Conservation (phyloP, 2,113 vertebrate genomes). For the Hippopotamus amphibius region DNA sequence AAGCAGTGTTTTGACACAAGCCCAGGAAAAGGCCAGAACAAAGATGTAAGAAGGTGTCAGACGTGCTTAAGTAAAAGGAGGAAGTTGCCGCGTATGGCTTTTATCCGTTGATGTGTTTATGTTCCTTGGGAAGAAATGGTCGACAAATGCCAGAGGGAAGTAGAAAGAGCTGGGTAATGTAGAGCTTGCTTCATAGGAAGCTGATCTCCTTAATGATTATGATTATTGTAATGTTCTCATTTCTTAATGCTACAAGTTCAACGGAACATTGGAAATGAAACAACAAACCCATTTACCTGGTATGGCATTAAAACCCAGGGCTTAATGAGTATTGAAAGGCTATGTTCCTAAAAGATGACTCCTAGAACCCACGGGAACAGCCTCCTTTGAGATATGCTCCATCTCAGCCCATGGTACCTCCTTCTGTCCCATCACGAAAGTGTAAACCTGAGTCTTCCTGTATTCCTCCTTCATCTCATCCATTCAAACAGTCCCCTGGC, state of each 20-base stretch:
- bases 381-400: background rate
- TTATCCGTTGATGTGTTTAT: background rate
- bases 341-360: background rate
- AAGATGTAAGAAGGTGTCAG: constrained; percentile 42
- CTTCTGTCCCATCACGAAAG: background rate
- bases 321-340: background rate
- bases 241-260: constrained; percentile 26
- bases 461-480: background rate
- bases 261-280: background rate
- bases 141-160: background rate
- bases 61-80: background rate
- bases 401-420: background rate
- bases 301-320: background rate
- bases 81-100: background rate
- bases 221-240: background rate
- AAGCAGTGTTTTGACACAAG: background rate
- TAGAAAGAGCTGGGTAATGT: background rate
- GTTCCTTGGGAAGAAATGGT: background rate
- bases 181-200: background rate
- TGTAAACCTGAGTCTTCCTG: background rate
- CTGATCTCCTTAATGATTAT: background rate
- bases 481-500: background rate
- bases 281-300: background rate
- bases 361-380: background rate
- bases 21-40: constrained; percentile 29